Evolutionary conservation across 2,888 invertebrate genomes (phyloP).

Genomic region (Cosmia pyralina): DNA sequence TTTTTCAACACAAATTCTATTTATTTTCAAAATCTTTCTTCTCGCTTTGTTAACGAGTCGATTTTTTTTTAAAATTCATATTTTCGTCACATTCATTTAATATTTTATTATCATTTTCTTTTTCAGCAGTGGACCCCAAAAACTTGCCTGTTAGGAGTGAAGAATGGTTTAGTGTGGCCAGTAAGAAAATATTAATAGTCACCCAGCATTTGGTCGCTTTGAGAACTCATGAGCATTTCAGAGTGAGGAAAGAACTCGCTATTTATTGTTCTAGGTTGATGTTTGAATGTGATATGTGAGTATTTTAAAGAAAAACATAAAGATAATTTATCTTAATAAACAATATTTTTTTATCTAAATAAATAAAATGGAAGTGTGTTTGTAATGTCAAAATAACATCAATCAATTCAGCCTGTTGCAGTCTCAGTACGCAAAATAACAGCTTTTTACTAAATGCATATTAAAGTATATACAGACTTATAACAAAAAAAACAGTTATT

Average conservation of each 20-base stretch:
- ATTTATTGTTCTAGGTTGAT: slow-evolving; percentile 90
- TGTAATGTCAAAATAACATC: too few species aligned
- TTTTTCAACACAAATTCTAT: slow-evolving; percentile 17
- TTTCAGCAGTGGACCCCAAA: slow-evolving; percentile 72
- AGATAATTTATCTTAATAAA: neutral
- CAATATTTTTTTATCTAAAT: too few species aligned
- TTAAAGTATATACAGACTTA: too few species aligned
- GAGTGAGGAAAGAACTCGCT: slow-evolving; percentile 91
- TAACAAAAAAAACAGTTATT: too few species aligned
- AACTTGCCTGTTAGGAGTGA: slow-evolving; percentile 79
- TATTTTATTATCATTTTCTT: neutral
- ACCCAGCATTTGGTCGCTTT: slow-evolving; percentile 88
- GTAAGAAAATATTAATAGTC: slow-evolving; percentile 88
- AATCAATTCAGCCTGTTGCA: too few species aligned
- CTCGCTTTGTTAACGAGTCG: neutral
- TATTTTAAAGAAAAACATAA: slow-evolving; percentile 42
- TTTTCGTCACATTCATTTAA: neutral
- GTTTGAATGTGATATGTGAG: slow-evolving; percentile 90
- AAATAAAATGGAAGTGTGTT: too few species aligned
- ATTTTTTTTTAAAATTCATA: neutral
- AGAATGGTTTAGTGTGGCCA: slow-evolving; percentile 91
- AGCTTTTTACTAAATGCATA: too few species aligned
- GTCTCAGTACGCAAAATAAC: too few species aligned
- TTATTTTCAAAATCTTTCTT: slow-evolving; percentile 43
- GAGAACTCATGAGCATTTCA: slow-evolving; percentile 90